Evolutionary conservation across 2,797 vertebrate genomes (phyloP).

Genomic region (Setipinna tenuifilis): DNA sequence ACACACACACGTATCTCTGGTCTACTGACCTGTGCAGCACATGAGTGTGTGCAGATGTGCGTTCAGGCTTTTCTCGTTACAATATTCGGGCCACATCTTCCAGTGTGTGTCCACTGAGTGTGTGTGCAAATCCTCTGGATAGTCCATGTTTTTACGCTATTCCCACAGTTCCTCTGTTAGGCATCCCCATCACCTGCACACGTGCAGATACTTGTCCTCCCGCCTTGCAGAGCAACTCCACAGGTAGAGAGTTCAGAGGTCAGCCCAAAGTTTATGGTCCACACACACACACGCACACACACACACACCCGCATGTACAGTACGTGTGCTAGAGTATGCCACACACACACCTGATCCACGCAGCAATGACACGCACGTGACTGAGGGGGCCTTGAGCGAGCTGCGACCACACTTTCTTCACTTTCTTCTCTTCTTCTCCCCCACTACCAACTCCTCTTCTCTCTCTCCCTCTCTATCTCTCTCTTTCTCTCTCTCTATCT

Average conservation of each 20-base stretch:
- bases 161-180: background rate
- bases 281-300: background rate
- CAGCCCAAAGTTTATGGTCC: background rate
- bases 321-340: background rate
- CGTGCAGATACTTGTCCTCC: background rate
- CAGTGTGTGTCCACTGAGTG: background rate
- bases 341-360: background rate
- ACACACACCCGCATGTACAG: background rate
- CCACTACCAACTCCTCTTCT: background rate
- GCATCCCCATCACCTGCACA: background rate
- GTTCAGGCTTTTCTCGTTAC: constrained; percentile 81
- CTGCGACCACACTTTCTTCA: background rate
- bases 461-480: background rate
- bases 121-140: background rate
- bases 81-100: constrained; percentile 78
- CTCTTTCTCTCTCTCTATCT: background rate
- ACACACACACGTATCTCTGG: background rate
- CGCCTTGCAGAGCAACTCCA: background rate
- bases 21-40: constrained; percentile 96
- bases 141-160: background rate
- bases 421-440: background rate
- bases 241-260: background rate
- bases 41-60: constrained; percentile 89
- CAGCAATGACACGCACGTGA: background rate
- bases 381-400: background rate